phyloP scores from a whole-genome alignment of 1,140 invertebrate species.

The Scylla paramamosain region DNA sequence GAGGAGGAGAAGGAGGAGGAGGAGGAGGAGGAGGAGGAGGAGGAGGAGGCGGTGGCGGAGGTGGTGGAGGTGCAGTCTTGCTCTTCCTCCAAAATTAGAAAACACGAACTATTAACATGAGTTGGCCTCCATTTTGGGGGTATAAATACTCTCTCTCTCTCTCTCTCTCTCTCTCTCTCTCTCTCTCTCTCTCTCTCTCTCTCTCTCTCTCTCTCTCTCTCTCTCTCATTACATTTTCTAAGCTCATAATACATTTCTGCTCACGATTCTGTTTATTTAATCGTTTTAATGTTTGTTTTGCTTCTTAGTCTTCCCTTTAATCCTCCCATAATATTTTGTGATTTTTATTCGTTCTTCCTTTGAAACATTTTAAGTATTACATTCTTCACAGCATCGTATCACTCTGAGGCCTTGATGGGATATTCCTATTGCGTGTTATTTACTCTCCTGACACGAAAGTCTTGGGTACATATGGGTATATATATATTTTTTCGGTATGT shows the following conservation, averaged over 20 bases:
- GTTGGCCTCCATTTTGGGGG: neutral
- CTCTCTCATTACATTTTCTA: neutral
- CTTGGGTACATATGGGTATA: no score
- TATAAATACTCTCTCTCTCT: slow-evolving; percentile 29
- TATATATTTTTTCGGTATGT: no score
- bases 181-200: slow-evolving; percentile 30
- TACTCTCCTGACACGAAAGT: no score
- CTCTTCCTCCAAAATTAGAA: neutral
- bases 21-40: neutral
- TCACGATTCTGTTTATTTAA: neutral
- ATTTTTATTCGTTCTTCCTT: no score
- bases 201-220: slow-evolving; percentile 4
- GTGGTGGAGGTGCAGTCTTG: neutral
- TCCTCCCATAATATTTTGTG: neutral
- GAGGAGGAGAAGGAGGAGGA: neutral
- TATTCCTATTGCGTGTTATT: no score
- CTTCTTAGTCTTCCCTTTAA: neutral
- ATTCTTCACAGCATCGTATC: no score
- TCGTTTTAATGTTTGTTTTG: neutral
- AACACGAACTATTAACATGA: neutral
- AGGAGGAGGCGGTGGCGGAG: no score
- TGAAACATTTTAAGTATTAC: no score
- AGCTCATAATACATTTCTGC: no score
- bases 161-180: slow-evolving; percentile 49
- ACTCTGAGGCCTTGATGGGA: no score